phyloP scores from a whole-genome alignment of 2,797 vertebrate genomes.

The Ctenopoma kingsleyae region DNA sequence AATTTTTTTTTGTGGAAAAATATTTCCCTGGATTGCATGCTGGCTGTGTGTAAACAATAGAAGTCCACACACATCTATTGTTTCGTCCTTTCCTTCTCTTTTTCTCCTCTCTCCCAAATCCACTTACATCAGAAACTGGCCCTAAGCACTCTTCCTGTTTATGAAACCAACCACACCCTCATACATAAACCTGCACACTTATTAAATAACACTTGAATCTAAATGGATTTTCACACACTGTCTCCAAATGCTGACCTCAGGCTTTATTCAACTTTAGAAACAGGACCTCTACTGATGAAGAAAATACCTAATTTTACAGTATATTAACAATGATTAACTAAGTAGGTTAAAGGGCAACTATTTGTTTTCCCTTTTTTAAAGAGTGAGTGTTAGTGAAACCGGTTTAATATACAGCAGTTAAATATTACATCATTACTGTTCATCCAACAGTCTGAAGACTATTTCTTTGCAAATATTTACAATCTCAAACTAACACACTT shows the following conservation, averaged over 20 bases:
- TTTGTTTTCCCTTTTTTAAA: slow-evolving; percentile 16
- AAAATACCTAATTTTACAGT: slow-evolving; percentile 25
- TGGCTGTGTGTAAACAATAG: slow-evolving; percentile 67
- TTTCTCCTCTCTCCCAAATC: slow-evolving; percentile 48
- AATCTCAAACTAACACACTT: slow-evolving; percentile 76
- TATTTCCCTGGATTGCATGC: slow-evolving; percentile 66
- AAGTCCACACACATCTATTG: slow-evolving; percentile 65
- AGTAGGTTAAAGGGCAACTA: slow-evolving; percentile 41
- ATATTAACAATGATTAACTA: slow-evolving; percentile 44
- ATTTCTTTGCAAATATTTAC: background rate
- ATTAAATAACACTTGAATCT: slow-evolving; percentile 47
- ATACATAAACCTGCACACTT: slow-evolving; percentile 13
- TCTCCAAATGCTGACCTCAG: slow-evolving; percentile 42
- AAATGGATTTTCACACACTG: slow-evolving; percentile 46
- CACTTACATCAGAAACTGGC: slow-evolving; percentile 44
- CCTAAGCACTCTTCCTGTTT: slow-evolving; percentile 74
- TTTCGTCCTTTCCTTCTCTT: slow-evolving; percentile 63
- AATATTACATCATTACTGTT: background rate
- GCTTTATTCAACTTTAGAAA: slow-evolving; percentile 43
- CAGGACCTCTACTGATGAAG: slow-evolving; percentile 5
- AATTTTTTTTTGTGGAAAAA: slow-evolving; percentile 63
- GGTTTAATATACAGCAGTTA: background rate
- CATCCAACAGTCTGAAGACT: background rate
- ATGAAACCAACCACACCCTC: slow-evolving; percentile 65
- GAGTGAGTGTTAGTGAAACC: background rate